phyloP scores from a whole-genome alignment of 1,140 invertebrate genomes.

The Lasaia peninsularis region DNA sequence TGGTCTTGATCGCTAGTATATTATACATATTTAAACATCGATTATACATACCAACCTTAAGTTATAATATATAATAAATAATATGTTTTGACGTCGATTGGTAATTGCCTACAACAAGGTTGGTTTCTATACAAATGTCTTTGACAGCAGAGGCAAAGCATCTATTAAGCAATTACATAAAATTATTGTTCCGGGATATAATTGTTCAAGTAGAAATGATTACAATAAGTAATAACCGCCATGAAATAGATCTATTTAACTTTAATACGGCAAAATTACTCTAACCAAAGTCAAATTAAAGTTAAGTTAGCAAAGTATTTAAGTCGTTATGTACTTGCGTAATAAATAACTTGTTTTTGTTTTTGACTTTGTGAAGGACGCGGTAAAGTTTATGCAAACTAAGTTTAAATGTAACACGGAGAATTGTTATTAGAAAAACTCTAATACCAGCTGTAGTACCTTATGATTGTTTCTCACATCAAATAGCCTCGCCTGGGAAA shows the following conservation, averaged over 20 bases:
- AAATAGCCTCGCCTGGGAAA: too few relatives aligned
- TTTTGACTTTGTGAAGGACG: too few relatives aligned
- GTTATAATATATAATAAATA: slow-evolving; percentile 7
- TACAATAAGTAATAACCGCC: slow-evolving; percentile 33
- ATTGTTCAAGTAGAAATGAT: slow-evolving; percentile 49
- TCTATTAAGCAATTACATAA: slow-evolving; percentile 66
- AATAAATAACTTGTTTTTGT: neutral
- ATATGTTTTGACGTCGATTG: slow-evolving; percentile 33
- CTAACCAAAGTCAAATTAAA: slow-evolving; percentile 28
- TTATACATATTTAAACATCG: too few relatives aligned
- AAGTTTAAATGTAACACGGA: too few relatives aligned
- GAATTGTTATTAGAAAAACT: too few relatives aligned
- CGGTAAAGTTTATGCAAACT: too few relatives aligned
- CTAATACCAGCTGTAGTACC: too few relatives aligned
- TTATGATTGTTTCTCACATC: too few relatives aligned
- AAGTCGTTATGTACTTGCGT: neutral
- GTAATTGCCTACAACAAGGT: slow-evolving; percentile 46
- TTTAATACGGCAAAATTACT: slow-evolving; percentile 41
- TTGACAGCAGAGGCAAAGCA: slow-evolving; percentile 43
- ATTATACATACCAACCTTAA: neutral
- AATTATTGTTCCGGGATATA: slow-evolving; percentile 57
- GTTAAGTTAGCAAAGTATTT: neutral
- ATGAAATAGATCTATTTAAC: slow-evolving; percentile 43
- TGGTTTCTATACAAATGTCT: slow-evolving; percentile 39
- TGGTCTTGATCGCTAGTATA: too few relatives aligned